Conservation (phyloP, 2,888 invertebrate species). For the Phragmatobia fuliginosa region DNA sequence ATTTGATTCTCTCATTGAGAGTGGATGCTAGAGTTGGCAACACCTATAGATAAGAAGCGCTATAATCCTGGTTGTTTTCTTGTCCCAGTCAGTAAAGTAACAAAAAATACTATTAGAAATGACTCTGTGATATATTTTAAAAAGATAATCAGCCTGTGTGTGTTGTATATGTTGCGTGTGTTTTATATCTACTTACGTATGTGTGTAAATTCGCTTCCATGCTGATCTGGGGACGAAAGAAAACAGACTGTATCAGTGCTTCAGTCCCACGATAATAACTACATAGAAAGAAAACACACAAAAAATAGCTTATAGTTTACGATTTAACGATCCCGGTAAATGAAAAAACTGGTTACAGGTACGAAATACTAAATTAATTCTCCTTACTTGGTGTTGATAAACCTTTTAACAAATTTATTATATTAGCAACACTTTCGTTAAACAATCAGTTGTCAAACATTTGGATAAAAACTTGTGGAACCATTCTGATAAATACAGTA, state of each 20-base stretch:
- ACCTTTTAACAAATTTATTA: background rate
- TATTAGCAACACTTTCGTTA: background rate
- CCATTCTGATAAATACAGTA: background rate
- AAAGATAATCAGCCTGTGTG: background rate
- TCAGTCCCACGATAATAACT: constrained; percentile 12
- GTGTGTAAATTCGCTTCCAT: constrained; percentile 55
- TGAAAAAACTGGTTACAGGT: no score
- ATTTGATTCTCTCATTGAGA: no score
- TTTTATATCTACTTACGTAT: constrained; percentile 47
- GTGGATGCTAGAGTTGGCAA: no score
- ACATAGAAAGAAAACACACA: background rate
- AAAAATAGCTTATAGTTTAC: background rate
- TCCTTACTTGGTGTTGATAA: background rate
- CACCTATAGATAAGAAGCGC: background rate
- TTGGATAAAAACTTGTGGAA: background rate
- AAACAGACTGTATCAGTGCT: constrained; percentile 41
- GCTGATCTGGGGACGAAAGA: constrained; percentile 54
- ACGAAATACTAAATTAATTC: background rate
- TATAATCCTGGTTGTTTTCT: background rate
- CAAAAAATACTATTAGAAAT: background rate
- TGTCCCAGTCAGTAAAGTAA: background rate
- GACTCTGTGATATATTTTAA: background rate
- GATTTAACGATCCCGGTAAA: background rate
- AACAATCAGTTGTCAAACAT: background rate
- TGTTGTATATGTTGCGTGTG: constrained; percentile 12